Base-by-base conservation (phyloP, 2,888 invertebrate genomes). In the Polia nebulosa region DNA sequence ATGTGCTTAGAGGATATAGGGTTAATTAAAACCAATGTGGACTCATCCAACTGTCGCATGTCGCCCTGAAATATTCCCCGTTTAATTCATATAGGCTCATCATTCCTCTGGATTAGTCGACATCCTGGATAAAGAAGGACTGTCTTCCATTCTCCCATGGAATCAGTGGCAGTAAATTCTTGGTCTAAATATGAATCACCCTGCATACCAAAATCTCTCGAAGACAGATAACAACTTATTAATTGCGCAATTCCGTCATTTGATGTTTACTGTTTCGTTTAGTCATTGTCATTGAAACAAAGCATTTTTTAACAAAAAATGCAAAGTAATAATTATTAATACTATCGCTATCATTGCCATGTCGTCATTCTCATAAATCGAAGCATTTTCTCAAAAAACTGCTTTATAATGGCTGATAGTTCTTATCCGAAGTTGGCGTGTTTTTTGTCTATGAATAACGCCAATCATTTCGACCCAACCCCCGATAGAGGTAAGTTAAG, bases 361-460 rank as follows among this genome's bases (percentile, higher is more conserved):
- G 32, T 15, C 15, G 20, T 27, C 8, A 39, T 0, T 1, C 3
- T 44, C 6, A 8, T 15, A 11, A 15, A 17, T 1, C 34, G 13
- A 27, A 34, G 6, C 7, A 29, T n/a, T 22, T 64, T 47, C 11
- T 22, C 1, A 3, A 27, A 27, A 66, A 47, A 57, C 2, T n/a
- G 64, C 47, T 15, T 3, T n/a, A 6, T 64, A 29, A 63, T 47
- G 36, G 5, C n/a, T 36, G 45, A 66, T 64, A 66, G 9, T 3
- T n/a, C n/a, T 64, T 67, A 64, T 67, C 36, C 11, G 5, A 47
- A 47, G 67, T 49, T 49, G 36, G 25, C 47, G 36, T 49, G 36
- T 49, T 49, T 47, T 29, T 39, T 36, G 29, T 29, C 36, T 13
- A 3, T 6, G 1, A 49, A 45, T 29, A 67, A 13, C n/a, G 49